Evolutionary conservation across 2,888 invertebrate genomes (phyloP), one percentile per base, ranked within the genome.

Genomic region (Nomada ruficornis): DNA sequence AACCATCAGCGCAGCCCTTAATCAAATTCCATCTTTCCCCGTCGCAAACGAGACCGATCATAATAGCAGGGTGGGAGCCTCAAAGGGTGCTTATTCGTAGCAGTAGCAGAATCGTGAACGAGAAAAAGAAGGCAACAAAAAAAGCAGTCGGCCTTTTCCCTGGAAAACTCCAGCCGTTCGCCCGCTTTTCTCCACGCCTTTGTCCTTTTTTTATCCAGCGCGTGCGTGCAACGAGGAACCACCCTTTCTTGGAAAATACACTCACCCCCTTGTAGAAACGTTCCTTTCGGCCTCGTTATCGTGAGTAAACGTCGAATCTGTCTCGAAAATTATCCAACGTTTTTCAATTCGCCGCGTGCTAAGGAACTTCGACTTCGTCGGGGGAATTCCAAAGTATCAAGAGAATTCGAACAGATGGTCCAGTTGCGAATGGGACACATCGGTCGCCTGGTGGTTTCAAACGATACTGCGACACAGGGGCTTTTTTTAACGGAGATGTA

Each of bases 61-160:
- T 13, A 23, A 29, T 18, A 29, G 1, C 26, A 3, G n/a, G 13
- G 15, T 2, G 23, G n/a, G 9, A 13, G 57, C 71, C 72, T 83
- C 78, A 78, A 82, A 82, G 82, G 42, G 47, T 11, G 50, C 60
- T 64, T 78, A 63, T 82, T 74, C 71, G 75, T 68, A 67, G 57
- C 63, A 23, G 36, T 23, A 59, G 36, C 52, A 44, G 54, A 36
- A 50, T 50, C 67, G 42, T 36, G 26, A 18, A 68, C 15, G 23
- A 62, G 54, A 54, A 1, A 57, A 18, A 13, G 23, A 26, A 26
- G 18, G 23, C 23, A 52, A 47, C 20, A 59, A 59, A 65, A 57
- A 5, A 50, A 55, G 42, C 59, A 52, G 67, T 23, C 23, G 13
- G 15, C 36, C 10, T n/a, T 29, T 47, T 55, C 76, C 50, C 63